A percentile compares a stretch with the other conserved stretches of the same genome.
phyloP scores from a whole-genome alignment of 2,888 invertebrate species.

The Heliconius ethilla region DNA sequence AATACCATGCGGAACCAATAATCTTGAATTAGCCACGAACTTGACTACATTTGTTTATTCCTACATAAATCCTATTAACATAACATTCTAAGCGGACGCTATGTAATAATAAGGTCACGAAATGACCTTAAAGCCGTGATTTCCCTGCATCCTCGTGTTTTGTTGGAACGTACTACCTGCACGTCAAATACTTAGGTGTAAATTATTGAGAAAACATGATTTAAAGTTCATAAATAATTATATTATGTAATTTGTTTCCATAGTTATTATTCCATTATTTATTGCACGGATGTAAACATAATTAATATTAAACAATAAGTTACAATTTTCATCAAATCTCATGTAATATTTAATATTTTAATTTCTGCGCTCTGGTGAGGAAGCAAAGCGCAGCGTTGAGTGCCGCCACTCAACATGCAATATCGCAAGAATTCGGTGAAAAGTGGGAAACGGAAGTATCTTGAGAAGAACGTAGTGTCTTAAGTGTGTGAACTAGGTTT shows the following conservation, averaged over 20 bases:
- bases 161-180: not conserved
- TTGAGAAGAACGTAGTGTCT: too few relatives aligned
- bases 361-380: too few relatives aligned
- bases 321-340: too few relatives aligned
- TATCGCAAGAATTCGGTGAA: too few relatives aligned
- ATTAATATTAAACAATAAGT: not conserved
- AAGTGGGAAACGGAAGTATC: too few relatives aligned
- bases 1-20: not conserved
- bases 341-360: too few relatives aligned
- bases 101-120: constrained; percentile 30
- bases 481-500: too few relatives aligned
- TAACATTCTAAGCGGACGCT: constrained; percentile 16
- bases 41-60: not conserved
- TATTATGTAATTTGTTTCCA: not conserved
- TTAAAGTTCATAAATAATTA: not conserved
- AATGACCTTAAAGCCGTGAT: constrained; percentile 35
- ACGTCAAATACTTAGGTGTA: not conserved
- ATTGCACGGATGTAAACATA: not conserved
- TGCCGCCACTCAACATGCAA: too few relatives aligned
- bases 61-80: constrained; percentile 12
- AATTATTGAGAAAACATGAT: constrained; percentile 13
- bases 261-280: not conserved
- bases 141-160: constrained; percentile 36
- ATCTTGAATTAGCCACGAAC: not conserved
- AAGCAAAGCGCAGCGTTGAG: too few relatives aligned